Conservation (phyloP, 2,888 invertebrate species). For the Cylindroiulus punctatus region DNA sequence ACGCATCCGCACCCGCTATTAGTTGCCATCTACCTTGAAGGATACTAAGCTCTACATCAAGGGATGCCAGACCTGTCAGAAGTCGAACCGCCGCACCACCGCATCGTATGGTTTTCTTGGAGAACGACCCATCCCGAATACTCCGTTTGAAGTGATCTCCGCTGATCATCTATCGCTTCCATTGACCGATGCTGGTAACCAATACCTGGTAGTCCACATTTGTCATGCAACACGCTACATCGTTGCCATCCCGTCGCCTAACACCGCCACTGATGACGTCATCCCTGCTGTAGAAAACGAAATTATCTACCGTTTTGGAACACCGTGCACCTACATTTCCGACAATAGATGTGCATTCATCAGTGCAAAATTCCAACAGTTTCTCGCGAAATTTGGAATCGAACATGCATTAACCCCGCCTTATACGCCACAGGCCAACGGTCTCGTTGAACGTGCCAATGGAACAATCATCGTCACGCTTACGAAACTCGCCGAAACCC, state of each 20-base stretch:
- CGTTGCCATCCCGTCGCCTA: neutral
- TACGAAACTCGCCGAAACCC: neutral
- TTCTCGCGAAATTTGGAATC: too few species aligned
- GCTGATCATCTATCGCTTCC: neutral
- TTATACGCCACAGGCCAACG: neutral
- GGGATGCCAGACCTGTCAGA: conserved; percentile 44
- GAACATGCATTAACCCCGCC: too few species aligned
- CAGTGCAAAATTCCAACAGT: too few species aligned
- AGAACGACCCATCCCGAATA: neutral
- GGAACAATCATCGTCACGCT: neutral
- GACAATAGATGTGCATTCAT: too few species aligned
- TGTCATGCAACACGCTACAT: conserved; percentile 44
- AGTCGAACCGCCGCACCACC: conserved; percentile 29
- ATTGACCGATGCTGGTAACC: neutral
- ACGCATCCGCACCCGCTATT: neutral
- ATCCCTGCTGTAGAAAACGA: neutral
- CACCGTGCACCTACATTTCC: too few species aligned
- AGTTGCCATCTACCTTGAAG: conserved; percentile 12
- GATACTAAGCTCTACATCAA: conserved; percentile 24
- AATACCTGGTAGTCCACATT: neutral
- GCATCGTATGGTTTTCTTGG: neutral
- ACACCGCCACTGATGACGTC: neutral
- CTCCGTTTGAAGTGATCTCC: conserved; percentile 49
- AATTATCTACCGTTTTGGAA: too few species aligned
- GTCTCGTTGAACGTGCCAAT: neutral